Base-by-base conservation (phyloP, 2,797 vertebrate species). In the Onychomys torridus region DNA sequence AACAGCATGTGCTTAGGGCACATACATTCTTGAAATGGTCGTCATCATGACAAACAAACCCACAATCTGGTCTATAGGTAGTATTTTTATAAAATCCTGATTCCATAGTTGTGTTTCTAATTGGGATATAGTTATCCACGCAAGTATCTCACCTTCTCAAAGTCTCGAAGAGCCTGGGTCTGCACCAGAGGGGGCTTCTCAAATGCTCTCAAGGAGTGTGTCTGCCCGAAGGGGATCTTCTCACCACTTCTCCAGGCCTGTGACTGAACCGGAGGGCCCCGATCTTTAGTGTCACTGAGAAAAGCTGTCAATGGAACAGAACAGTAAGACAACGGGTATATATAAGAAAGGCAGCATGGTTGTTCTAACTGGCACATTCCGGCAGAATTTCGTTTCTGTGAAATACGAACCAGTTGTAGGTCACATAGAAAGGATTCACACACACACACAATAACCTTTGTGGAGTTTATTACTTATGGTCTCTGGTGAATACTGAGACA, bases 161-260 rank as follows among this genome's bases (percentile, higher is more conserved):
- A 99, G 97, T 99, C 99, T 95, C 99, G 95, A 93, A 99, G 98
- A 94, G 99, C 99, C 97, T 99, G 99, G 3, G 99, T 99, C 97
- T 99, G 99, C 9, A 98, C 93, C 23, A 98, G 98, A 4, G 98
- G 98, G 52, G 98, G 98, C 91, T 98, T 99, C 95, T 99, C 99
- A 97, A 99, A 99, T 93, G 99, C 98, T 95, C 98, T 97, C 76
- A 99, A 98, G 94, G 99, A 98, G 92, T 98, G 99, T 17, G 98
- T 98, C 96, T 99, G 99, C 2, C 98, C 97, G 43, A 98, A 98
- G 0, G 98, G 96, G 19, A 97, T 97, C 96, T 98, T 99, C 14
- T 98, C 99, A 1, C 94, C 76, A 65, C 69, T 92, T 21, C 97
- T 95, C 95, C 96, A 98, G 49, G 69, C 37, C 32, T 98, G 98